Evolutionary conservation across 2,888 invertebrate species (phyloP).

Genomic region (Cheilosia pagana): DNA sequence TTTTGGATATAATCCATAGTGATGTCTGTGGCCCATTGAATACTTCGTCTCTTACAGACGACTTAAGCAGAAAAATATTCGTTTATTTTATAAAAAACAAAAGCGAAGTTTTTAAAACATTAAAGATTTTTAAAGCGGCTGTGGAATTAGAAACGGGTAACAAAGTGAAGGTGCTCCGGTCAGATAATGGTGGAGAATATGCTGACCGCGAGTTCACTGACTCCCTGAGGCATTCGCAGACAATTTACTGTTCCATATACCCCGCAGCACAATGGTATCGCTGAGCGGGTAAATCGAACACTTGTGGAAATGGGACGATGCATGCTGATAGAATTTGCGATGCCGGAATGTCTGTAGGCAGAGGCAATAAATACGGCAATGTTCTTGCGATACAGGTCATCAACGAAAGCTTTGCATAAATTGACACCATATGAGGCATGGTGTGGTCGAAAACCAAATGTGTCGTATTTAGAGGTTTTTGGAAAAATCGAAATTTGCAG

Average conservation of each 20-base stretch:
- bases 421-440: slow-evolving; percentile 25
- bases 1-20: slow-evolving; percentile 44
- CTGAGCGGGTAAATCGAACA: slow-evolving; percentile 1
- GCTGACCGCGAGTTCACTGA: not conserved
- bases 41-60: slow-evolving; percentile 66
- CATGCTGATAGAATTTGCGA: not conserved
- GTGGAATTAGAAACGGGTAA: slow-evolving; percentile 10
- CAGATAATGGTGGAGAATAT: slow-evolving; percentile 21
- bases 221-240: slow-evolving; percentile 6
- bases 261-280: slow-evolving; percentile 8
- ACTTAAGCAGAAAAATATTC: slow-evolving; percentile 46
- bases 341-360: slow-evolving; percentile 4
- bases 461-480: slow-evolving; percentile 42
- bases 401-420: slow-evolving; percentile 38
- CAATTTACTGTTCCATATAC: slow-evolving; percentile 28
- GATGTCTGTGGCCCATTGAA: slow-evolving; percentile 68
- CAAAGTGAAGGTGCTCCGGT: slow-evolving; percentile 1
- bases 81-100: slow-evolving; percentile 67
- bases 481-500: slow-evolving; percentile 48
- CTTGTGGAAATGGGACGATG: slow-evolving; percentile 6
- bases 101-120: not conserved
- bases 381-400: slow-evolving; percentile 48
- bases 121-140: not conserved
- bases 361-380: slow-evolving; percentile 41
- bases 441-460: slow-evolving; percentile 37